Conservation (phyloP, 1,140 invertebrate genomes). For the Trichogramma pretiosum region DNA sequence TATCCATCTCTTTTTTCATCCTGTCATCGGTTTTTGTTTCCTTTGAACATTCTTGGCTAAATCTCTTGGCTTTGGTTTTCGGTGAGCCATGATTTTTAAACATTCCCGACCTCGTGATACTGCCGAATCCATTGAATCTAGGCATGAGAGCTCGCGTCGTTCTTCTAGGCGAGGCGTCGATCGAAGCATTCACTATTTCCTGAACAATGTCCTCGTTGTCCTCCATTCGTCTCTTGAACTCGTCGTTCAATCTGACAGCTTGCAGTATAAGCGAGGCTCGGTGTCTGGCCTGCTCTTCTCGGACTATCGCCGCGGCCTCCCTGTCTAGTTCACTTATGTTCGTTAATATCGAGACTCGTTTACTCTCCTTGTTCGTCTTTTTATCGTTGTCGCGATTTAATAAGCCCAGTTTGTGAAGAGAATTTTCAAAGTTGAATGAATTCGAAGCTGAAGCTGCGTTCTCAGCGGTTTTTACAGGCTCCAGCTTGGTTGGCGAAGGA, state of each 20-base stretch:
- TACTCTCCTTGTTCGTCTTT: constrained; percentile 47
- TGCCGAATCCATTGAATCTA: constrained; percentile 55
- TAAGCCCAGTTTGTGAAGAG: constrained; percentile 30
- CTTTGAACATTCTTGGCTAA: constrained; percentile 15
- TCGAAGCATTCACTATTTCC: constrained; percentile 34
- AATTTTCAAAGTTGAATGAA: constrained; percentile 22
- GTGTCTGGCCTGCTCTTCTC: constrained; percentile 45
- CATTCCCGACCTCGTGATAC: constrained; percentile 50
- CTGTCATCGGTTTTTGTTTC: constrained; percentile 16
- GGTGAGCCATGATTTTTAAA: constrained; percentile 22
- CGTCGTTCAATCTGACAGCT: constrained; percentile 29
- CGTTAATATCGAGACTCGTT: constrained; percentile 57
- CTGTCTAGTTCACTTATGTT: constrained; percentile 73
- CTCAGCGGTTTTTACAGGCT: too few species aligned
- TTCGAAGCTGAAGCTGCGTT: constrained; percentile 12
- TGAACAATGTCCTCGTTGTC: constrained; percentile 31
- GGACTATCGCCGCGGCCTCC: constrained; percentile 66
- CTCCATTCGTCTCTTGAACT: constrained; percentile 33
- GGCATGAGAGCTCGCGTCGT: constrained; percentile 52
- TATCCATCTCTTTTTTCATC: constrained; percentile 27
- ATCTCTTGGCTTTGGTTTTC: constrained; percentile 9
- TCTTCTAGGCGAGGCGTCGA: constrained; percentile 39
- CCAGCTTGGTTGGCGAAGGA: constrained; percentile 1
- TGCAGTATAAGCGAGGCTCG: constrained; percentile 32
- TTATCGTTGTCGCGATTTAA: constrained; percentile 37